These are phyloP conservation scores for Druon quercuslanigerum DNA, from an alignment of 1,140 invertebrate species.

Conservation along the genomic window DNA sequence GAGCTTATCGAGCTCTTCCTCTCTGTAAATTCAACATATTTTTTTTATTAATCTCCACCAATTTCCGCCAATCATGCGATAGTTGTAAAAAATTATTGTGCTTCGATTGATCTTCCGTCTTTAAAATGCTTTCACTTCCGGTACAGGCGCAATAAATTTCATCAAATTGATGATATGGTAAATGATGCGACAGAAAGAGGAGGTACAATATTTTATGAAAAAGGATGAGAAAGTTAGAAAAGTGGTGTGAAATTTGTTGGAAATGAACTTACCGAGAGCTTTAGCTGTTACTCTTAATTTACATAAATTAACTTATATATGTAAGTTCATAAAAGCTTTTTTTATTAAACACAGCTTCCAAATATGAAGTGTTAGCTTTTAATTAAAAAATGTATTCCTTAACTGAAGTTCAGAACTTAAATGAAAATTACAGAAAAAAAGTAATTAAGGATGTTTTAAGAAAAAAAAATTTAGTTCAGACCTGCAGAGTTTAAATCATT, in stretches of 20 bases:
- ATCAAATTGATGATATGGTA: slow-evolving; percentile 20
- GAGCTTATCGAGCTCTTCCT: slow-evolving; percentile 59
- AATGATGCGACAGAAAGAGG: background rate
- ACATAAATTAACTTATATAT: too few relatives aligned
- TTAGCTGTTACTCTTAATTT: too few relatives aligned
- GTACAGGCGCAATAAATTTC: slow-evolving; percentile 13
- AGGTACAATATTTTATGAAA: slow-evolving; percentile 23
- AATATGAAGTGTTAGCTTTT: too few relatives aligned
- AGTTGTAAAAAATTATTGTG: slow-evolving; percentile 35
- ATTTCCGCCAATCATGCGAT: slow-evolving; percentile 36
- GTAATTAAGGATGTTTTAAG: too few relatives aligned
- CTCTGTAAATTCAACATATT: slow-evolving; percentile 62
- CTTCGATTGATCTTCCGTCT: slow-evolving; percentile 29
- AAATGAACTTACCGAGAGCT: background rate
- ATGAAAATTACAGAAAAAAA: too few relatives aligned
- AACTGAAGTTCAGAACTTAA: too few relatives aligned
- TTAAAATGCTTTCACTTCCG: slow-evolving; percentile 54
- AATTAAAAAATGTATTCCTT: too few relatives aligned
- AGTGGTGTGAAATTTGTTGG: background rate
- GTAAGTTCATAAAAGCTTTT: too few relatives aligned
- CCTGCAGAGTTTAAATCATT: too few relatives aligned
- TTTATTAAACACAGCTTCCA: too few relatives aligned
- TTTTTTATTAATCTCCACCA: slow-evolving; percentile 32
- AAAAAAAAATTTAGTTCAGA: too few relatives aligned
- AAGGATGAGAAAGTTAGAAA: background rate